Evolutionary conservation across 2,113 vertebrate genomes (phyloP), one percentile per base, ranked within the genome.

Genomic region (Hippolais icterina): DNA sequence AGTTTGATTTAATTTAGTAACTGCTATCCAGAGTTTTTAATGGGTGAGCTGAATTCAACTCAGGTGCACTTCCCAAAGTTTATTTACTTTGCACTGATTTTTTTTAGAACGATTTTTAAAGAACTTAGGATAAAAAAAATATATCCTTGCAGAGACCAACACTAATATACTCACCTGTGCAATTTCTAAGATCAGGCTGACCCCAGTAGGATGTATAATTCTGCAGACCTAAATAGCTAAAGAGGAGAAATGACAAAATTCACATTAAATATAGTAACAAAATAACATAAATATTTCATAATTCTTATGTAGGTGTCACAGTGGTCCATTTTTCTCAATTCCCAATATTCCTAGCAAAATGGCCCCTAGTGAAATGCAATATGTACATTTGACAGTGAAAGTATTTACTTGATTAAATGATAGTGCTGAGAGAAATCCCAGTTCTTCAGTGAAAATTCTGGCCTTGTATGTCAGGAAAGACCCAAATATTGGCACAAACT

Each of bases 161-260:
- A 91, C 31, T 57, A 29, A 8, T 86, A 65, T 50, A 97, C 97
- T 52, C 52, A 98, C 98, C 97, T 87, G 98, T 98, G 96, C 99
- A 99, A 78, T 99, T 99, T 42, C 95, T 97, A 78, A 97, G 9
- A 94, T 99, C 98, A 39, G 98, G 96, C 10, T 90, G 35, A 9
- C 97, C 97, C 99, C 99, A 99, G 69, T 90, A 97, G 37, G 98
- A 98, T 6, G 96, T 96, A 60, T 97, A 98, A 91, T 98, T 98
- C 56, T 97, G 95, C 9, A 61, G 44, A 66, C 93, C 97, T 56
- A 97, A 95, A 81, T 97, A 54, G 91, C 99, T 99, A 83, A 85
- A 92, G 42, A 96, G 47, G 89, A 74, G 93, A 86, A 91, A 71
- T 28, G 9, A 87, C 54, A 95, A 78, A 94, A 80, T 81, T 47